A percentile compares a stretch with the other conserved stretches of the same genome.
These are phyloP conservation scores for Drepanosiphum platanoidis DNA, from an alignment of 2,888 invertebrate species.

Conservation along the genomic window DNA sequence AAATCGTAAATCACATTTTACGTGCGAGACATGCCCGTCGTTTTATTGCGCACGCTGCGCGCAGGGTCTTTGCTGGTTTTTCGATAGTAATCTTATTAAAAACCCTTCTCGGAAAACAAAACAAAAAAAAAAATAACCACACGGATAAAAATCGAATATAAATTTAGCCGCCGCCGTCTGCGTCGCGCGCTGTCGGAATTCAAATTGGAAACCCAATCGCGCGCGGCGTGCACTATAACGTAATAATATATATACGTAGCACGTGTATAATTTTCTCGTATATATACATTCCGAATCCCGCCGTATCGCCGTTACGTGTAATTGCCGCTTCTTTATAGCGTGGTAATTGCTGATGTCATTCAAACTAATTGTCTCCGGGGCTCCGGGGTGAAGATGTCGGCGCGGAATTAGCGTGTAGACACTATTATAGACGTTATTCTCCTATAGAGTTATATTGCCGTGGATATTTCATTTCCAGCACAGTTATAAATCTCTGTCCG, in stretches of 20 bases:
- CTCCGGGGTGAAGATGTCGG: background rate
- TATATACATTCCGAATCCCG: background rate
- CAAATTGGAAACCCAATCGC: constrained; percentile 48
- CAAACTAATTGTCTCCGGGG: constrained; percentile 58
- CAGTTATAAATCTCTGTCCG: constrained; percentile 41
- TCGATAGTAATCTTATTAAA: constrained; percentile 55
- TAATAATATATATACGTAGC: constrained; percentile 1
- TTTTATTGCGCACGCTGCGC: background rate
- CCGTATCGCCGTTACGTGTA: constrained; percentile 26
- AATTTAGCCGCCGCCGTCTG: constrained; percentile 14
- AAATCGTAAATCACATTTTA: constrained; percentile 60
- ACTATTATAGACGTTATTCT: background rate
- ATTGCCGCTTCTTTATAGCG: constrained; percentile 47
- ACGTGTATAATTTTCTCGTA: constrained; percentile 30
- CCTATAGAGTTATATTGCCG: background rate
- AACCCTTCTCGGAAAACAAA: constrained; percentile 58
- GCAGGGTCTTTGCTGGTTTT: constrained; percentile 32
- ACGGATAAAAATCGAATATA: constrained; percentile 52
- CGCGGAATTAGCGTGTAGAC: constrained; percentile 41
- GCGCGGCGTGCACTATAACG: background rate
- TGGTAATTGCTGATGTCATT: constrained; percentile 61
- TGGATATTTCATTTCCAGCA: constrained; percentile 46
- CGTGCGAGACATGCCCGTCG: constrained; percentile 7
- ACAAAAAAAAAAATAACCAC: background rate
- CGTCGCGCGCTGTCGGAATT: constrained; percentile 26